Evolutionary conservation across 92 coral and sea anemone genomes (phyloP).

Genomic region (Palythoa caribaeorum): DNA sequence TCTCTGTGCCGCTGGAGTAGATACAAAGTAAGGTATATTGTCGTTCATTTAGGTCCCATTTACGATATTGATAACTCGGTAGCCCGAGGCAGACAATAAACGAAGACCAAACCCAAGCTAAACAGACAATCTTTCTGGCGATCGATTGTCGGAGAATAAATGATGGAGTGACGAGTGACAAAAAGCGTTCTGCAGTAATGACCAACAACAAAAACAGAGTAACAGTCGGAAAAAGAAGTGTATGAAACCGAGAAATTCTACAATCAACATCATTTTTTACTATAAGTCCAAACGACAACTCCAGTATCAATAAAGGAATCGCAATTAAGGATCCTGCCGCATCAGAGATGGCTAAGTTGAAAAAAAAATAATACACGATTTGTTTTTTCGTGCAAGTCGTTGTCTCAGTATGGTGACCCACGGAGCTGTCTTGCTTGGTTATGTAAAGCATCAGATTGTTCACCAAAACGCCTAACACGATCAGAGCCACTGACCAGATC

Average conservation of each 20-base stretch:
- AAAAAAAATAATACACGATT: not conserved
- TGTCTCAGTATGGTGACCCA: not conserved
- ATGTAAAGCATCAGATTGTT: not conserved
- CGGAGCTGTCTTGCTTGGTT: not conserved
- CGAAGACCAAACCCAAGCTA: constrained; percentile 1
- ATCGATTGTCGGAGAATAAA: not conserved
- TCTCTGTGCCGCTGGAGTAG: not conserved
- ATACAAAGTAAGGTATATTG: not conserved
- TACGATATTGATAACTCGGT: not conserved
- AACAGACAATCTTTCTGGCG: constrained; percentile 2
- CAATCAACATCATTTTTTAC: not conserved
- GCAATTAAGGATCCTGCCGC: not conserved
- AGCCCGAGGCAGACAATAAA: not conserved
- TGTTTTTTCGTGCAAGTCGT: not conserved
- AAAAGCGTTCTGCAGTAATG: not conserved
- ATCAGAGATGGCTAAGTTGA: constrained; percentile 7
- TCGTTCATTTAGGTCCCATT: not conserved
- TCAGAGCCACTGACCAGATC: not conserved
- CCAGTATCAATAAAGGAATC: not conserved
- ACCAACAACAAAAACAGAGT: not conserved
- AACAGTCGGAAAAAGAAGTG: not conserved
- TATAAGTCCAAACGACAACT: not conserved
- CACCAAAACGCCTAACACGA: not conserved
- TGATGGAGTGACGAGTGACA: not conserved
- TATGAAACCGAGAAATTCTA: not conserved